Conservation (phyloP, 2,888 invertebrate genomes). For the Netelia inedita region DNA sequence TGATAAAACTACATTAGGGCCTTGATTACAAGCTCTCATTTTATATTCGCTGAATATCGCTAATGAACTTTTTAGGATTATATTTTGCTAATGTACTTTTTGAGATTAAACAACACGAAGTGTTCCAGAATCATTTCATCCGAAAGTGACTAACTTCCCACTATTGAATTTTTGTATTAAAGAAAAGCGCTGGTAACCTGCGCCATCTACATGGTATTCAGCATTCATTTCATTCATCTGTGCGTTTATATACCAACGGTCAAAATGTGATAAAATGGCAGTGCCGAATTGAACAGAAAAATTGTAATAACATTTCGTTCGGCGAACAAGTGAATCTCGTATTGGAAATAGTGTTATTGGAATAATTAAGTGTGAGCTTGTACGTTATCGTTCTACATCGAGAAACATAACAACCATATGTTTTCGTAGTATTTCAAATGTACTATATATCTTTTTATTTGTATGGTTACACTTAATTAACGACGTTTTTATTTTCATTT, state of each 20-base stretch:
- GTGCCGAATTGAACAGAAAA: conserved; percentile 43
- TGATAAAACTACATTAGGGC: too few relatives aligned
- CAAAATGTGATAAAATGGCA: conserved; percentile 61
- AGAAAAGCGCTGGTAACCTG: not conserved
- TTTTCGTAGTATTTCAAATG: conserved; percentile 40
- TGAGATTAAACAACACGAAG: too few relatives aligned
- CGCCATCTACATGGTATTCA: conserved; percentile 31
- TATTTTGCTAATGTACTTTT: too few relatives aligned
- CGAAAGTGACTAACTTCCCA: not conserved
- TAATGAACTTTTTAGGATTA: too few relatives aligned
- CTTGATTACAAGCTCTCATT: too few relatives aligned
- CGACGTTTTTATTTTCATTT: conserved; percentile 15
- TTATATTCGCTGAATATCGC: too few relatives aligned
- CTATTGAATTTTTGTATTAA: not conserved
- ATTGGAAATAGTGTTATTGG: conserved; percentile 23
- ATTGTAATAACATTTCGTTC: conserved; percentile 40
- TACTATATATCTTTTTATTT: conserved; percentile 35
- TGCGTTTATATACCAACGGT: conserved; percentile 55
- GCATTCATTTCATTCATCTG: conserved; percentile 27
- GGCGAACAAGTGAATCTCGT: conserved; percentile 23
- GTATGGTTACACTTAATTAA: conserved; percentile 59
- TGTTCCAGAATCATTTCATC: too few relatives aligned
- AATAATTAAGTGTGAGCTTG: conserved; percentile 23
- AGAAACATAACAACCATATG: conserved; percentile 10
- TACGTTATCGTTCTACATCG: conserved; percentile 33